phyloP scores from a whole-genome alignment of 2,888 invertebrate species.

The Callyntrura sp. region DNA sequence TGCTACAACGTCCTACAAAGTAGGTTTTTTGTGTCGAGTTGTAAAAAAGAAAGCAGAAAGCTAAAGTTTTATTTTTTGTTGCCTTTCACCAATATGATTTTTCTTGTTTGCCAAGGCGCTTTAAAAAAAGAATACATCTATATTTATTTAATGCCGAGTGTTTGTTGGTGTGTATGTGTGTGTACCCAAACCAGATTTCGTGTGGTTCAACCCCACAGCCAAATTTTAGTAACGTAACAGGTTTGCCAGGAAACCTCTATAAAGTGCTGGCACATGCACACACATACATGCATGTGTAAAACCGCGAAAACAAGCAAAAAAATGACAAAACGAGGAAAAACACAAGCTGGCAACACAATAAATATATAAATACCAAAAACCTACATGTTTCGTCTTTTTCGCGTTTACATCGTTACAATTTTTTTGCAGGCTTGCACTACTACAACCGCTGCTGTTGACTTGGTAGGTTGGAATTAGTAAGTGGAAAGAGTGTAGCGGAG shows the following conservation, averaged over 20 bases:
- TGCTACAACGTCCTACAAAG: background rate
- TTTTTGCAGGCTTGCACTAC: slow-evolving; percentile 16
- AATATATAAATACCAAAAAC: background rate
- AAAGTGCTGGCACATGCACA: too few species aligned
- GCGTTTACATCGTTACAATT: background rate
- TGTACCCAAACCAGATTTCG: slow-evolving; percentile 17
- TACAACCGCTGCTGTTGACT: background rate
- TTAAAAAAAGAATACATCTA: background rate
- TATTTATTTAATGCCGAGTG: background rate
- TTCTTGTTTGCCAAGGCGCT: slow-evolving; percentile 16
- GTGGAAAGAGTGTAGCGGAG: background rate
- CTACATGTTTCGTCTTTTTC: slow-evolving; percentile 1
- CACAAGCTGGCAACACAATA: slow-evolving; percentile 19
- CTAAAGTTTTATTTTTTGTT: slow-evolving; percentile 9
- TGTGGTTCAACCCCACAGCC: slow-evolving; percentile 17
- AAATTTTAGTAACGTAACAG: slow-evolving; percentile 47
- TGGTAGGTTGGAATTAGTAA: background rate
- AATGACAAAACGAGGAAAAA: background rate
- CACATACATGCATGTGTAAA: background rate
- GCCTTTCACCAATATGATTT: slow-evolving; percentile 30
- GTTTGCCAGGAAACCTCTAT: slow-evolving; percentile 12
- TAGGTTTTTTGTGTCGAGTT: background rate
- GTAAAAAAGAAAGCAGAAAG: slow-evolving; percentile 1
- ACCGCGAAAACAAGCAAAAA: background rate
- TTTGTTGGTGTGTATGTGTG: background rate